A percentile compares a stretch with the other conserved stretches of the same genome.
These are phyloP conservation scores for Ctenopoma kingsleyae DNA, from an alignment of 2,797 vertebrate species.

Conservation along the genomic window DNA sequence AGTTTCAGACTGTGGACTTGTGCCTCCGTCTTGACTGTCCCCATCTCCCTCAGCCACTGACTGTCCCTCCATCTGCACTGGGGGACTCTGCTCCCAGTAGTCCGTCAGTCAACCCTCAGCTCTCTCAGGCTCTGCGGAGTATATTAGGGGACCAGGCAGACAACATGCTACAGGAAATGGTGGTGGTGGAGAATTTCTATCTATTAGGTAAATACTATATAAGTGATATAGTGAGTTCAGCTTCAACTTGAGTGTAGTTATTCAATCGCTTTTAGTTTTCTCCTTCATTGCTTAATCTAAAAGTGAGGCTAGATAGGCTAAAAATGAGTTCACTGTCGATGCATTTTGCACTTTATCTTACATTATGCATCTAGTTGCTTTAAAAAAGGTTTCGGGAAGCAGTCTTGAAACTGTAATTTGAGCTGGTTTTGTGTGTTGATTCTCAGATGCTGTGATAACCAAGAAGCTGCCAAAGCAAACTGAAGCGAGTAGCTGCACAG, in stretches of 20 bases:
- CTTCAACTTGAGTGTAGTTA: background rate
- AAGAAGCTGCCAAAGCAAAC: conserved; percentile 36
- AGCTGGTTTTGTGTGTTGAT: conserved; percentile 24
- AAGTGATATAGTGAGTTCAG: background rate
- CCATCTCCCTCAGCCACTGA: conserved; percentile 49
- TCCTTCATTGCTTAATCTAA: background rate
- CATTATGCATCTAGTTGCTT: background rate
- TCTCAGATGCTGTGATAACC: conserved; percentile 71
- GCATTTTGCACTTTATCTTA: background rate
- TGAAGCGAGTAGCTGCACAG: conserved; percentile 1
- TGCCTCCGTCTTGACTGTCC: conserved; percentile 88
- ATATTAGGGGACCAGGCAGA: background rate
- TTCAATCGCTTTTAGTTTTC: background rate
- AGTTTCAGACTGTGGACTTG: conserved; percentile 81
- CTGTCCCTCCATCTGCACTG: conserved; percentile 52
- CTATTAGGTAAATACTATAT: conserved; percentile 56
- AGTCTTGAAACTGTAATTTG: background rate
- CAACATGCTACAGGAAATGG: conserved; percentile 44
- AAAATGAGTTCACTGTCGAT: background rate
- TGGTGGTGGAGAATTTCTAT: conserved; percentile 64
- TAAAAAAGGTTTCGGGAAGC: background rate
- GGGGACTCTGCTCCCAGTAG: background rate
- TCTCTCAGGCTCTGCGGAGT: conserved; percentile 32
- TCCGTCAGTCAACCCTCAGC: conserved; percentile 9
- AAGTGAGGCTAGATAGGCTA: no score